Percentiles rank a stretch among this genome's conserved stretches.
phyloP scores from a whole-genome alignment of 2,888 invertebrate species.

The Drosophila merina region DNA sequence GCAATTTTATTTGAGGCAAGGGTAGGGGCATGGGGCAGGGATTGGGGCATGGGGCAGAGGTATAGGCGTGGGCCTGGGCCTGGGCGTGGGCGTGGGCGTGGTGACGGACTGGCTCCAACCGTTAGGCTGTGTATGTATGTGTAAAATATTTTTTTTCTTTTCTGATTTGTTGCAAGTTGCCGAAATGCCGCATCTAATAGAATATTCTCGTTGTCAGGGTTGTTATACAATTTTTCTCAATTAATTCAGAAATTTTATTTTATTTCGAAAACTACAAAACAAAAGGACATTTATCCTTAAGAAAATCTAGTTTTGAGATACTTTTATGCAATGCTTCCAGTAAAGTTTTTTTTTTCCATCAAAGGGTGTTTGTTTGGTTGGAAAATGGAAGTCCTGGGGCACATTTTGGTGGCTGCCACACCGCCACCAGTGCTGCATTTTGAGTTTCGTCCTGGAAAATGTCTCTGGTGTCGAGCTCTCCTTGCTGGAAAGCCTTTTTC shows the following conservation, averaged over 20 bases:
- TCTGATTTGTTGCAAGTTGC: neutral
- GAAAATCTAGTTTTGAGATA: neutral
- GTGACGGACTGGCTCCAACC: constrained; percentile 1
- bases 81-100: constrained; percentile 12
- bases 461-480: constrained; percentile 27
- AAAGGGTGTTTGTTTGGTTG: constrained; percentile 13
- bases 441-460: constrained; percentile 30
- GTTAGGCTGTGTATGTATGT: neutral
- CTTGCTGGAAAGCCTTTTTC: constrained; percentile 22
- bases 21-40: neutral
- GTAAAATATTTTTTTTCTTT: too few relatives aligned
- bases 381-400: constrained; percentile 28
- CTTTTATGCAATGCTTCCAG: neutral
- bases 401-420: neutral
- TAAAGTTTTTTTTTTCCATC: neutral
- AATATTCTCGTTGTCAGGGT: too few relatives aligned
- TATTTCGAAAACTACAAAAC: too few relatives aligned
- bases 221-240: too few relatives aligned
- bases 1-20: constrained; percentile 35
- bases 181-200: neutral
- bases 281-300: too few relatives aligned
- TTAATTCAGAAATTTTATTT: too few relatives aligned
- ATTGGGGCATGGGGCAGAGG: too few relatives aligned
- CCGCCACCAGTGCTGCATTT: constrained; percentile 14
- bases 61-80: too few relatives aligned